phyloP scores from a whole-genome alignment of 2,888 invertebrate species.

The Gerris lacustris region DNA sequence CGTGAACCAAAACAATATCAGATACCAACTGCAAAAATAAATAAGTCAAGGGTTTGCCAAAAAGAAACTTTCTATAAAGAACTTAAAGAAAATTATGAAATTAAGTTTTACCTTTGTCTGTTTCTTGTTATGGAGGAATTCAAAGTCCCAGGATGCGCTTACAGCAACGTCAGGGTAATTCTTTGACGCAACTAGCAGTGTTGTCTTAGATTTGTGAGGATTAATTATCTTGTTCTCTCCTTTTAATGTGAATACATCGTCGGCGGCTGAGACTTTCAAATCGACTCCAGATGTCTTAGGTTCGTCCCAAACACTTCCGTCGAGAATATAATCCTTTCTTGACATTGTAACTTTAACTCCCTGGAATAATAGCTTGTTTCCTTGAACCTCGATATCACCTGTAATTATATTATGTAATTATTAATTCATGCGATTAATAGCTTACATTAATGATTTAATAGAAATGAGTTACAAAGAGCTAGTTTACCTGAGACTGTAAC shows the following conservation, averaged over 20 bases:
- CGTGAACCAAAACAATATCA: slow-evolving; percentile 48
- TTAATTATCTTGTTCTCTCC: slow-evolving; percentile 32
- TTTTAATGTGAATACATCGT: slow-evolving; percentile 40
- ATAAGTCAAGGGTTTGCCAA: neutral
- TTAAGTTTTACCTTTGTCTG: slow-evolving; percentile 29
- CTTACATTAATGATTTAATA: too few relatives aligned
- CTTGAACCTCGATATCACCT: neutral
- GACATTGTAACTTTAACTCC: slow-evolving; percentile 42
- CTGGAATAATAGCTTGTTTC: slow-evolving; percentile 34
- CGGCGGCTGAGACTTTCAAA: slow-evolving; percentile 41
- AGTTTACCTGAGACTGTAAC: slow-evolving; percentile 44
- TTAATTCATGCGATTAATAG: too few relatives aligned
- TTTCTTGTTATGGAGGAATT: slow-evolving; percentile 37
- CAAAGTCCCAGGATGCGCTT: slow-evolving; percentile 46
- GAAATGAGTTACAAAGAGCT: neutral
- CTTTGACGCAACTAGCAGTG: slow-evolving; percentile 45
- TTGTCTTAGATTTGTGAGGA: slow-evolving; percentile 38
- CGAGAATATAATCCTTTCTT: slow-evolving; percentile 36
- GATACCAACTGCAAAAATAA: neutral
- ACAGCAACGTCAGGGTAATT: slow-evolving; percentile 50
- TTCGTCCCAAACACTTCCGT: slow-evolving; percentile 38
- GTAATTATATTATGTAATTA: neutral
- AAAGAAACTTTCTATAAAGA: too few relatives aligned
- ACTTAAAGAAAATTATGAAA: too few relatives aligned
- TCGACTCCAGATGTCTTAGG: slow-evolving; percentile 34